phyloP scores from a whole-genome alignment of 2,797 vertebrate species.

The Cheirogaleus major region DNA sequence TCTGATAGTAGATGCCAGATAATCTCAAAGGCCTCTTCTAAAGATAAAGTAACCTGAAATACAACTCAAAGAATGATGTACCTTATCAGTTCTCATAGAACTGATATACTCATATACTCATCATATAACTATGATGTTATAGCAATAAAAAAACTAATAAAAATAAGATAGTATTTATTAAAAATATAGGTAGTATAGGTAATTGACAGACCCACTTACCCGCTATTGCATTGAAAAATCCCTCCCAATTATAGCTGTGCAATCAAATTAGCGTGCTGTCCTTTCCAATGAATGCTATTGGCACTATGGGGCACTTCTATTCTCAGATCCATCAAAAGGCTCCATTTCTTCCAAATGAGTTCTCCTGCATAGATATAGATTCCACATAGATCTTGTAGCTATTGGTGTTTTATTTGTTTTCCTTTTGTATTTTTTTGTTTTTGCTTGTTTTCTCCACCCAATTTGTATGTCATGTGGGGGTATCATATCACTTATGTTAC shows the following conservation, averaged over 20 bases:
- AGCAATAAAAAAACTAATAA: not conserved
- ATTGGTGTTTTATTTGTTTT: not conserved
- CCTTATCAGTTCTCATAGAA: not conserved
- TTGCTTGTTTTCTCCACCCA: not conserved
- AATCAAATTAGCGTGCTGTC: not conserved
- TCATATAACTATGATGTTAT: not conserved
- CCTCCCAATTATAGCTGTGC: not conserved
- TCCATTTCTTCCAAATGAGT: not conserved
- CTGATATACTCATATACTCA: no score
- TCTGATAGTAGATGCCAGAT: not conserved
- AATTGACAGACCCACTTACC: not conserved
- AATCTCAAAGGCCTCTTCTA: not conserved
- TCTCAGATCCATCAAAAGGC: not conserved
- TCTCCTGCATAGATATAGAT: not conserved
- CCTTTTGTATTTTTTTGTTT: not conserved
- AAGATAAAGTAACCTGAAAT: not conserved
- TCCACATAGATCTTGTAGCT: not conserved
- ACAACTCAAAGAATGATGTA: not conserved
- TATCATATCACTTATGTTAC: not conserved
- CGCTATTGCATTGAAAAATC: not conserved
- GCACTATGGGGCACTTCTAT: not conserved
- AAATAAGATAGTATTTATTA: not conserved
- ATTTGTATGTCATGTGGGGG: not conserved
- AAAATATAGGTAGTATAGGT: not conserved
- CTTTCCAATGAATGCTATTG: not conserved